Base-by-base conservation (phyloP, 2,888 invertebrate species). In the Odontocerum albicorne region DNA sequence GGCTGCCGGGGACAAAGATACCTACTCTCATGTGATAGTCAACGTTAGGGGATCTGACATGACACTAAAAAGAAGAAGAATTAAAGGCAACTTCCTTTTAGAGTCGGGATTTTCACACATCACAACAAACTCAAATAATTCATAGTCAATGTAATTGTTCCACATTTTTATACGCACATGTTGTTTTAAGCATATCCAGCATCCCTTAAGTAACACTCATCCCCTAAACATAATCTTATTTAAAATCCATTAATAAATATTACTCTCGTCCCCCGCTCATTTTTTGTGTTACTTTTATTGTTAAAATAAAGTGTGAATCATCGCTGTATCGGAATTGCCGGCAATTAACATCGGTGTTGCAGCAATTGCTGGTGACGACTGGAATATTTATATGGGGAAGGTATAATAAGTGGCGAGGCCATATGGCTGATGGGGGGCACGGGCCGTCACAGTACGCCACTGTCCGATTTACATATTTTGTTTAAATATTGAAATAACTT, bases 401-500 rank as follows among this genome's bases (percentile, higher is more conserved):
- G 21, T n/a, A n/a, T 32, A 32, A 44, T 44, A 44, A 32, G 10
- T 22, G 15, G 21, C 8, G 42, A 20, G 33, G 33, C 42, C 53
- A 47, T 46, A 33, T 54, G 53, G 53, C 19, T 42, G 50, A 50
- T 20, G 38, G 22, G 40, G n/a, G 22, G 40, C 40, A 21, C 50
- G 19, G 16, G 47, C 10, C 33, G 42, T 19, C 49, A 44, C 45
- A 22, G 35, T 22, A 39, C 47, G 40, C 52, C 55, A 31, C 45
- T 55, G 57, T 42, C 49, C 51, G 60, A 60, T 60, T 60, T 60
- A 60, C 60, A 60, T 60, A 60, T 60, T 60, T 55, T 55, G 55
- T 55, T 57, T 38, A 60, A 60, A 57, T 57, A 53, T 60, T 45
- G 60, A 50, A 55, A 57, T 60, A 47, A 40, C 47, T 55, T 54